phyloP scores from a whole-genome alignment of 2,113 vertebrate genomes.

The Ochotona princeps region DNA sequence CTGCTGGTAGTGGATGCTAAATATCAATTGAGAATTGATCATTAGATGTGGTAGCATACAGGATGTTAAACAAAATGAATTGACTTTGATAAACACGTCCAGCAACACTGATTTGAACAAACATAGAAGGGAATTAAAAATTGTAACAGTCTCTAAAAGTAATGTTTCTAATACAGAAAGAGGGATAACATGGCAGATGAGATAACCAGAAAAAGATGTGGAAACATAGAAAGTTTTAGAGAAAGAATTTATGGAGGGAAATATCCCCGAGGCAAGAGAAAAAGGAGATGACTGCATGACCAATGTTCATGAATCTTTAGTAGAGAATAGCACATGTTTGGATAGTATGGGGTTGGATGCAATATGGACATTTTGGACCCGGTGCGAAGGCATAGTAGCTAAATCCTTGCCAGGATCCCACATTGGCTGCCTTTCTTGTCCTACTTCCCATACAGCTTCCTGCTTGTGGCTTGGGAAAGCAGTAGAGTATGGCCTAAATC shows the following conservation, averaged over 20 bases:
- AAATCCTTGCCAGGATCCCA: too few relatives aligned
- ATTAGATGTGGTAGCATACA: background rate
- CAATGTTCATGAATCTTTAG: background rate
- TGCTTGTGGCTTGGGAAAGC: too few relatives aligned
- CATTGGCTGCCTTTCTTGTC: too few relatives aligned
- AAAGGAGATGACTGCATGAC: background rate
- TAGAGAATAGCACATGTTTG: background rate
- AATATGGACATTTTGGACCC: too few relatives aligned
- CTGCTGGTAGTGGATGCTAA: background rate
- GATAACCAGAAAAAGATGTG: background rate
- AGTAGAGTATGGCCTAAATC: too few relatives aligned
- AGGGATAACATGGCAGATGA: background rate
- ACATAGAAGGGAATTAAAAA: background rate
- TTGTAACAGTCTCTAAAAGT: background rate
- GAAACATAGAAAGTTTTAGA: background rate
- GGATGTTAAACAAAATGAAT: background rate
- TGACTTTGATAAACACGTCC: background rate
- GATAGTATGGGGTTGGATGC: rapidly evolving
- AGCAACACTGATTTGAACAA: background rate
- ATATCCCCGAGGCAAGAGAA: background rate
- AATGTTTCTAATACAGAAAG: background rate
- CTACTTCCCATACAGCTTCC: too few relatives aligned
- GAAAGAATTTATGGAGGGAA: background rate
- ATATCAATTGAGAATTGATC: background rate
- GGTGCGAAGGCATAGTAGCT: too few relatives aligned